Evolutionary conservation across 2,113 vertebrate species (phyloP), one percentile per base, ranked within the genome.

Genomic region (Tragelaphus scriptus): DNA sequence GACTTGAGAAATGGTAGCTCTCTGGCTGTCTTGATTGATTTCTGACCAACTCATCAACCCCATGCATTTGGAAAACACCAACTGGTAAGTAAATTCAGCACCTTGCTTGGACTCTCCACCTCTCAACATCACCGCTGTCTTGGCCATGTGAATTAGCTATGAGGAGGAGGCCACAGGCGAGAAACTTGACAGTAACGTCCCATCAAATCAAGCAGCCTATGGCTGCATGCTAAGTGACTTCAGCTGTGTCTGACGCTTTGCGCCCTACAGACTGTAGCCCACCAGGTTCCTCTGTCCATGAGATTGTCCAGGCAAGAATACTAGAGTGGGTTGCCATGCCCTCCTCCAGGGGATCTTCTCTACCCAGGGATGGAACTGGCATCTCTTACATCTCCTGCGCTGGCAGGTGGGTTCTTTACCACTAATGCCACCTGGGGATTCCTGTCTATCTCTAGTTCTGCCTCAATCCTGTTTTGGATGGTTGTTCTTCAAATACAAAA

Each of bases 1-100:
- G 49, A 17, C 3, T 16, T 0, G 32, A 53, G 25, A 25, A 40
- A 16, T 0, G 30, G n/a, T 1, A 3, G 21, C 19, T 68, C 30
- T 23, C 6, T 23, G 10, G 51, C 59, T 26, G 85, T 15, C 44
- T 10, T 15, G n/a, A 53, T 0, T 49, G 82, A 28, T 17, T 63
- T 89, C 28, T 68, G n/a, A 61, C 17, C 21, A 19, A 23, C 8
- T 17, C 7, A 86, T 17, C 26, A 26, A 32, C 13, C n/a, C 53
- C 2, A 14, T 0, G 9, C 8, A 15, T 53, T 21, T 23, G 28
- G 51, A 36, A n/a, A 79, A n/a, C 49, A 4, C 32, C 25, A 17
- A 13, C 0, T 2, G 5, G 40, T 12, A 13, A 75, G 40, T 12
- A 13, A 75, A 56, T n/a, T 14, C 5, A 58, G 44, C 21, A n/a